Evolutionary conservation across 2,113 vertebrate species (phyloP).

Genomic region (Ceuthmochares aereus): DNA sequence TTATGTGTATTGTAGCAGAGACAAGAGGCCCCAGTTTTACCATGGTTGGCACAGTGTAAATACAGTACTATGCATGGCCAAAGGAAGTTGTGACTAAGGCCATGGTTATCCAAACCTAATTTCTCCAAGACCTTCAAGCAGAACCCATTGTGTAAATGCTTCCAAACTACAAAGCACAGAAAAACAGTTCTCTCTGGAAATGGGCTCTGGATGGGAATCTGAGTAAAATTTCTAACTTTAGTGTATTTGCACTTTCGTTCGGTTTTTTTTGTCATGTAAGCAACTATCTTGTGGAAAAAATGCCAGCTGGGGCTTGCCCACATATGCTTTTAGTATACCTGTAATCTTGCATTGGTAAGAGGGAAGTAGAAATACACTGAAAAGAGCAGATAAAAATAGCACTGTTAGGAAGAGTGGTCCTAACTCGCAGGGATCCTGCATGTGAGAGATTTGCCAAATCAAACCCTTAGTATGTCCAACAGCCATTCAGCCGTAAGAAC

Average conservation of each 20-base stretch:
- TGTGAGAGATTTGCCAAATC: background rate
- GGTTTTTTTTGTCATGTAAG: background rate
- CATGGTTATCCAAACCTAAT: background rate
- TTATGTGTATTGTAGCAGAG: background rate
- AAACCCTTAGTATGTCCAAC: background rate
- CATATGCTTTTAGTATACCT: background rate
- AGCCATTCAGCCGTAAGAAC: background rate
- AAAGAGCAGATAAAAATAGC: background rate
- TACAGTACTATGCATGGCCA: background rate
- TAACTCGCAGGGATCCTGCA: background rate
- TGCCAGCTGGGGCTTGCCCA: background rate
- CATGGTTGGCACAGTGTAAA: background rate
- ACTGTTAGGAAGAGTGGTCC: background rate
- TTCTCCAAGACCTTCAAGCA: background rate
- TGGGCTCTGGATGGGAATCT: background rate
- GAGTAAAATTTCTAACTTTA: background rate
- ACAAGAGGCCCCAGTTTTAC: background rate
- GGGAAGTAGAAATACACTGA: background rate
- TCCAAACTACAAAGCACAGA: background rate
- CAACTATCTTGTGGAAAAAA: background rate
- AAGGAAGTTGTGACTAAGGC: background rate
- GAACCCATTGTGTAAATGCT: background rate
- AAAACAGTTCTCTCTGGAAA: background rate
- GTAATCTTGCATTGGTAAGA: background rate
- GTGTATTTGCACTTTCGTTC: background rate